These are phyloP conservation scores for Chrysolina americana DNA, from an alignment of 2,888 invertebrate species.

Conservation along the genomic window DNA sequence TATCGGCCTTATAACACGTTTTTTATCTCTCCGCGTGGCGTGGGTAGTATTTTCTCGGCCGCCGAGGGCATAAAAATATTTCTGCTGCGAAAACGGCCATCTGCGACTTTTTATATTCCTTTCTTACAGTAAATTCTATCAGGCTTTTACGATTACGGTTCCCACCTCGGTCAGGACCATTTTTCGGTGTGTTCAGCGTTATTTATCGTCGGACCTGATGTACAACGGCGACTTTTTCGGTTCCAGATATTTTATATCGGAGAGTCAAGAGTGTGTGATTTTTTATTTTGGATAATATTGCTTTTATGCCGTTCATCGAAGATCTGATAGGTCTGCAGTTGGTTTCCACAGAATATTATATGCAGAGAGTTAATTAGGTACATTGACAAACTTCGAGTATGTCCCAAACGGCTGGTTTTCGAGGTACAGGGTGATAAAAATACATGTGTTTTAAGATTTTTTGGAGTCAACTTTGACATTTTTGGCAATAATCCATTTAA, in stretches of 20 bases:
- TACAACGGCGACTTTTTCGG: neutral
- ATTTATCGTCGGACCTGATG: neutral
- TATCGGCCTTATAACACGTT: neutral
- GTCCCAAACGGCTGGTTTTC: no score
- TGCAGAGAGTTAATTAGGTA: no score
- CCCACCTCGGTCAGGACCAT: slow-evolving; percentile 4
- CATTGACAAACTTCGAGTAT: no score
- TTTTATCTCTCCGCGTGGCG: neutral
- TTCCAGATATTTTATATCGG: neutral
- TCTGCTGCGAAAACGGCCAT: slow-evolving; percentile 4
- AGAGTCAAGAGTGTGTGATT: no score
- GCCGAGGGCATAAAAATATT: slow-evolving; percentile 1
- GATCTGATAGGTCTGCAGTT: no score
- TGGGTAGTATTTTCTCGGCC: neutral
- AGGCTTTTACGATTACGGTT: slow-evolving; percentile 14
- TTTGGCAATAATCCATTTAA: no score
- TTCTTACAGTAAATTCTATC: slow-evolving; percentile 12
- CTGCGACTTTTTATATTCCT: slow-evolving; percentile 3
- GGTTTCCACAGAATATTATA: no score
- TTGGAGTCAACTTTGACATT: no score
- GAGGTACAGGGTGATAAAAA: no score
- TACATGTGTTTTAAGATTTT: no score
- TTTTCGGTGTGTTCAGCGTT: slow-evolving; percentile 4
- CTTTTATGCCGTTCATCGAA: no score
- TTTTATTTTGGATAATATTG: no score